Evolutionary conservation across 2,888 invertebrate species (phyloP).

Genomic region (Athalia circularis): DNA sequence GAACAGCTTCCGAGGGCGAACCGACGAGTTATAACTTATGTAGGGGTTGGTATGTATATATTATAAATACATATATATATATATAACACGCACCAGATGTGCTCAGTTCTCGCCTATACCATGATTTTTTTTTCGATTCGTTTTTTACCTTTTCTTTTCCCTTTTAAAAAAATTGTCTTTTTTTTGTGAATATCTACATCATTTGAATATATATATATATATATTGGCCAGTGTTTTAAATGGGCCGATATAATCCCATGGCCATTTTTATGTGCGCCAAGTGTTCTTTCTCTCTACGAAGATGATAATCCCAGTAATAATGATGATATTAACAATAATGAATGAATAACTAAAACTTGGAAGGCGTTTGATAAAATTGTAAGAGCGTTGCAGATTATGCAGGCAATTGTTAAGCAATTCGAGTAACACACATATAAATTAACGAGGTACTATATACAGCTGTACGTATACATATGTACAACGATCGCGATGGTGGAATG

Average conservation of each 20-base stretch:
- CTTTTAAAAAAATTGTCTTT: neutral
- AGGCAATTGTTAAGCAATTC: neutral
- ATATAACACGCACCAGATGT: neutral
- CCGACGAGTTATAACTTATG: neutral
- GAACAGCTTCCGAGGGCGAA: neutral
- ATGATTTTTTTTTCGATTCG: neutral
- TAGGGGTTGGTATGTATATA: no score
- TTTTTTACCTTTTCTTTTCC: neutral
- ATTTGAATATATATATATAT: no score
- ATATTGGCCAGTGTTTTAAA: conserved; percentile 36
- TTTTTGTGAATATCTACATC: neutral
- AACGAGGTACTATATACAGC: neutral
- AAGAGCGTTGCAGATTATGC: no score
- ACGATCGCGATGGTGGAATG: neutral
- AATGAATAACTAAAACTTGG: no score
- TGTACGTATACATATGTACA: neutral
- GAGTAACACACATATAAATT: neutral
- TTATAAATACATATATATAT: no score
- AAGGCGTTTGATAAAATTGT: no score
- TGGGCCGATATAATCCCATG: conserved; percentile 34
- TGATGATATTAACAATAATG: no score
- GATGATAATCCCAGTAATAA: neutral
- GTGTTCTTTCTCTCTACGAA: no score
- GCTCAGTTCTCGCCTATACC: neutral
- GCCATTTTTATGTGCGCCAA: neutral